Conservation (phyloP, 1,140 invertebrate genomes). For the Vollenhovia emeryi region DNA sequence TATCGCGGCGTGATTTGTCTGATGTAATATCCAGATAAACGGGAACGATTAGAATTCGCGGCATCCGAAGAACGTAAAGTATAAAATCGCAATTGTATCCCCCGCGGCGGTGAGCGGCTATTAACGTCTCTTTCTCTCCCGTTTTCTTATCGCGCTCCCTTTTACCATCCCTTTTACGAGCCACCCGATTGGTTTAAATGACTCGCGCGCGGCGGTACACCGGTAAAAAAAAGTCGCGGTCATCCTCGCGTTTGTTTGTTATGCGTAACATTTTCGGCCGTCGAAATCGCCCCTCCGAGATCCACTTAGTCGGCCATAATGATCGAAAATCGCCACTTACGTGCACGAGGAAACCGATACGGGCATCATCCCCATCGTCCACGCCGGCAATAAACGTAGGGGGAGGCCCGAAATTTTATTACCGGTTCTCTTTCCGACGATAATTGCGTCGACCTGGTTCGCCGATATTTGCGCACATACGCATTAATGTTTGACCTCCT, state of each 20-base stretch:
- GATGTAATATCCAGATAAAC: conserved; percentile 29
- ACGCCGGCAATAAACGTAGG: conserved; percentile 53
- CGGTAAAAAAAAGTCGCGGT: neutral
- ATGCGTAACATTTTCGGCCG: conserved; percentile 46
- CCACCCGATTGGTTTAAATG: conserved; percentile 33
- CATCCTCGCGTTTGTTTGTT: conserved; percentile 57
- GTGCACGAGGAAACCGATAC: conserved; percentile 22
- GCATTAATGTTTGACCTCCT: conserved; percentile 4
- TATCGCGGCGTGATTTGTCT: neutral
- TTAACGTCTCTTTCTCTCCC: conserved; percentile 32
- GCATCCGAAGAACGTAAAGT: conserved; percentile 4
- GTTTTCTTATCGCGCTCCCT: neutral
- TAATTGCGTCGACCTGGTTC: conserved; percentile 64
- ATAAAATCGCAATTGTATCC: conserved; percentile 45
- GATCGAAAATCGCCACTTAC: conserved; percentile 71
- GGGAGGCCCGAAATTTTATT: conserved; percentile 58
- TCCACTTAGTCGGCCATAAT: conserved; percentile 64
- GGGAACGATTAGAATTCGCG: conserved; percentile 24
- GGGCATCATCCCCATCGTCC: conserved; percentile 36
- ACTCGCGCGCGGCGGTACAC: neutral
- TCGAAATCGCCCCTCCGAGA: conserved; percentile 50
- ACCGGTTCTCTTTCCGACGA: conserved; percentile 38
- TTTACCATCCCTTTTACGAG: conserved; percentile 19
- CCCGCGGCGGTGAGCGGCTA: conserved; percentile 20
- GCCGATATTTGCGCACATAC: conserved; percentile 45